Evolutionary conservation across 1,140 invertebrate species (phyloP).

Genomic region (Danaus melanippus): DNA sequence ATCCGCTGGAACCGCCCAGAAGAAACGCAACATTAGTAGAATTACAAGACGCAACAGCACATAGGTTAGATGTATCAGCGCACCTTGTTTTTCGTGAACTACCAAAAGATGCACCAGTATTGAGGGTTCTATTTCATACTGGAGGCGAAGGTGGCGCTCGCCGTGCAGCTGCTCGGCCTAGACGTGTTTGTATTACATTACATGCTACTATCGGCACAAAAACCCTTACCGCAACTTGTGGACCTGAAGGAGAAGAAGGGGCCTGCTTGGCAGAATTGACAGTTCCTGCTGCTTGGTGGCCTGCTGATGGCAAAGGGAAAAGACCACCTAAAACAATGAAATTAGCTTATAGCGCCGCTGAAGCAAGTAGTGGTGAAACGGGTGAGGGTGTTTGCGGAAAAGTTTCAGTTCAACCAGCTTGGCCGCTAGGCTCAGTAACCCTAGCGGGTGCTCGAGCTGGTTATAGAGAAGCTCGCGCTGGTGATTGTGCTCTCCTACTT

Average conservation of each 20-base stretch:
- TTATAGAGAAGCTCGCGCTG: constrained; percentile 87
- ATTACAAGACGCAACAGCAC: constrained; percentile 78
- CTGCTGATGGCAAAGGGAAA: constrained; percentile 75
- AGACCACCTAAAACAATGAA: constrained; percentile 79
- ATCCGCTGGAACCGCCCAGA: constrained; percentile 75
- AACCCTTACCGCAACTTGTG: constrained; percentile 85
- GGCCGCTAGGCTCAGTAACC: constrained; percentile 79
- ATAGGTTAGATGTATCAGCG: constrained; percentile 89
- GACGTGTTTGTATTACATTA: constrained; percentile 81
- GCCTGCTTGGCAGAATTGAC: constrained; percentile 87
- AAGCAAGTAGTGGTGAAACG: constrained; percentile 79
- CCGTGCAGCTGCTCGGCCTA: constrained; percentile 64
- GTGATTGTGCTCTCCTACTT: constrained; percentile 86
- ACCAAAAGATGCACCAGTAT: constrained; percentile 86
- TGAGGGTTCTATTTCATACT: constrained; percentile 91
- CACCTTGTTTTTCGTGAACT: constrained; percentile 90
- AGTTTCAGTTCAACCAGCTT: constrained; percentile 79
- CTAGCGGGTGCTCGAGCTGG: constrained; percentile 82
- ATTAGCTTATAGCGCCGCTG: constrained; percentile 87
- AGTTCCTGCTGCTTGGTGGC: constrained; percentile 92
- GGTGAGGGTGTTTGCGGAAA: constrained; percentile 79
- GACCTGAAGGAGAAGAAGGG: constrained; percentile 89
- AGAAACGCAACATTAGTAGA: constrained; percentile 69
- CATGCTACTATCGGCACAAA: constrained; percentile 77
- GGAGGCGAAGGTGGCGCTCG: constrained; percentile 81